Percentiles rank a stretch among this genome's conserved stretches.
These are phyloP conservation scores for Cephalopachus bancanus DNA, from an alignment of 2,797 vertebrate species.

Conservation along the genomic window DNA sequence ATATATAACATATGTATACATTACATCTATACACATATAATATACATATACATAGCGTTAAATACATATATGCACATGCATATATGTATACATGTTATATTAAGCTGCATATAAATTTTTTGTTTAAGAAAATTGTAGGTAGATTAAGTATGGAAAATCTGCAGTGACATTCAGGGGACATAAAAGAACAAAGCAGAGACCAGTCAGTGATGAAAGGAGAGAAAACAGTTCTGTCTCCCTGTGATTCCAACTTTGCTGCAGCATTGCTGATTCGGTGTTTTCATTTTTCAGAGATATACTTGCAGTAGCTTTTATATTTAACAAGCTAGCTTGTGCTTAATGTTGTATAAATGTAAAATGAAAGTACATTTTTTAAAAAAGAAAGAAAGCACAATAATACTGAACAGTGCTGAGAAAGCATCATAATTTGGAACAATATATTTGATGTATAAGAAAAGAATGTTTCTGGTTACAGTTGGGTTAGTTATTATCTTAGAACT, in stretches of 20 bases:
- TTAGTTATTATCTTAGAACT: slow-evolving; percentile 53
- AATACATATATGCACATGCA: neutral
- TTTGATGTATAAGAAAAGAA: slow-evolving; percentile 61
- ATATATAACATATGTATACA: neutral
- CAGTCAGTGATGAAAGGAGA: neutral
- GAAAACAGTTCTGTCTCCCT: slow-evolving; percentile 34
- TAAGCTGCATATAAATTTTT: neutral
- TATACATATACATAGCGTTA: neutral
- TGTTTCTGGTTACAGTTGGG: slow-evolving; percentile 22
- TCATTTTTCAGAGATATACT: slow-evolving; percentile 74
- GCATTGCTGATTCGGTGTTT: slow-evolving; percentile 65
- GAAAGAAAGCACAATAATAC: slow-evolving; percentile 54
- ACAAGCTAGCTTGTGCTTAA: slow-evolving; percentile 33
- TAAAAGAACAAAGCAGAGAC: slow-evolving; percentile 36
- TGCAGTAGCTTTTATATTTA: slow-evolving; percentile 56
- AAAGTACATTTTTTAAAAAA: slow-evolving; percentile 58
- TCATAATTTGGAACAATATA: slow-evolving; percentile 49
- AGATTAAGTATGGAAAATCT: slow-evolving; percentile 1
- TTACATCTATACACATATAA: neutral
- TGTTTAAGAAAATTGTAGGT: slow-evolving; percentile 27
- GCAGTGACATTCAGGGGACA: neutral
- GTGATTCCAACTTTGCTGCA: neutral
- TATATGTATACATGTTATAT: neutral
- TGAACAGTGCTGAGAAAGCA: slow-evolving; percentile 65
- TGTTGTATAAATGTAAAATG: slow-evolving; percentile 79